phyloP scores from a whole-genome alignment of 2,113 vertebrate species.

The Podarcis muralis region DNA sequence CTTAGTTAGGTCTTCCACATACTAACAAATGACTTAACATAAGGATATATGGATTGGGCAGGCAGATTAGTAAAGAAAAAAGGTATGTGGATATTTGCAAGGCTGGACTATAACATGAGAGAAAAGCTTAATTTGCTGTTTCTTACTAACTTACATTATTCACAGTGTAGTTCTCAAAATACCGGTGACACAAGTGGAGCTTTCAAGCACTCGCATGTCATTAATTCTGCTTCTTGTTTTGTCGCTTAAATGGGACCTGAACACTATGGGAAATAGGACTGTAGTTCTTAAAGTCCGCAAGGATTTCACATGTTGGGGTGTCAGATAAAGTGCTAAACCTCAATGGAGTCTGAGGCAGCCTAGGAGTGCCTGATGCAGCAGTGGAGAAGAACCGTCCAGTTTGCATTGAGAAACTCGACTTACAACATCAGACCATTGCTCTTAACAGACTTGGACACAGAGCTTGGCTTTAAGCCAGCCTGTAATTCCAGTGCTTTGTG shows the following conservation, averaged over 20 bases:
- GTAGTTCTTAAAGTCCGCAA: accelerated
- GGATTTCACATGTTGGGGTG: accelerated
- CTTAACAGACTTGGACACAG: conserved; percentile 39
- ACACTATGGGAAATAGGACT: background rate
- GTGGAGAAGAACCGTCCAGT: conserved; percentile 1
- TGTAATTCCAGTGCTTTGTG: conserved; percentile 64
- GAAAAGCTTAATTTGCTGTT: background rate
- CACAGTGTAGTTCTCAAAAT: background rate
- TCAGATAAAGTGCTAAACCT: background rate
- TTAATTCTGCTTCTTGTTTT: background rate
- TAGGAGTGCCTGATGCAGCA: background rate
- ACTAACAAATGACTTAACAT: background rate
- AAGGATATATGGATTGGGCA: background rate
- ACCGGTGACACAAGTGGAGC: background rate
- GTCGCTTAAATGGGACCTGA: background rate
- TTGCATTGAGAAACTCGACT: conserved; percentile 39
- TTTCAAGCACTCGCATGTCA: background rate
- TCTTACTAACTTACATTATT: background rate
- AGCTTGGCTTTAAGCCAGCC: conserved; percentile 54
- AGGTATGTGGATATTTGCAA: background rate
- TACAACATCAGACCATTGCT: background rate
- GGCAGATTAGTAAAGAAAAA: background rate
- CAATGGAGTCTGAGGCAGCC: background rate
- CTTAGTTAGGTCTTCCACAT: background rate
- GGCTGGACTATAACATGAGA: background rate